phyloP scores from a whole-genome alignment of 2,113 vertebrate species.

The Saguinus midas region DNA sequence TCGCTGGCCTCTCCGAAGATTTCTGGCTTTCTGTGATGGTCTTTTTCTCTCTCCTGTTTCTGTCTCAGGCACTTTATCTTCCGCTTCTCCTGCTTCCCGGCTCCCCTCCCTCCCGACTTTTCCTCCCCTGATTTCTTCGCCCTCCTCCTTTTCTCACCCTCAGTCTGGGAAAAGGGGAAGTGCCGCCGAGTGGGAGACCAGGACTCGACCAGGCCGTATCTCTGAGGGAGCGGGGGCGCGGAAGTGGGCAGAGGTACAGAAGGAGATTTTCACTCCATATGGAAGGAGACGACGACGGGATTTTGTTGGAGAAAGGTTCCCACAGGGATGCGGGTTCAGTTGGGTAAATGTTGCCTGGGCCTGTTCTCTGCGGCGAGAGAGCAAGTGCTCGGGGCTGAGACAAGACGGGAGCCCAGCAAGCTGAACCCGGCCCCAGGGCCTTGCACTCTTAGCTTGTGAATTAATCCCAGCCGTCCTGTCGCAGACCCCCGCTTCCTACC shows the following conservation, averaged over 20 bases:
- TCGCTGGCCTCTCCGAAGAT: background rate
- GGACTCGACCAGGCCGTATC: background rate
- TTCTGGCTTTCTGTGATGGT: background rate
- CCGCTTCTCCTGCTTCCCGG: background rate
- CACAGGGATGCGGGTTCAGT: background rate
- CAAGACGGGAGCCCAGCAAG: background rate
- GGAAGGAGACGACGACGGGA: background rate
- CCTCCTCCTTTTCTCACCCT: background rate
- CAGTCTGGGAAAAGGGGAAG: background rate
- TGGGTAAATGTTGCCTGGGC: background rate
- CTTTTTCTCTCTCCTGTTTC: background rate
- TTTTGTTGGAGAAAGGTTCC: background rate
- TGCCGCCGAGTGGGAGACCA: background rate
- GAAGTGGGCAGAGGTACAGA: background rate
- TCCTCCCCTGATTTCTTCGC: background rate
- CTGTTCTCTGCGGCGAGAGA: background rate
- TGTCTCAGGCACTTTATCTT: background rate
- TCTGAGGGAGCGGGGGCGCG: background rate
- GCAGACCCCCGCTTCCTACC: background rate
- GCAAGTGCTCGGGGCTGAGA: background rate
- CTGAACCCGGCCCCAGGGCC: background rate
- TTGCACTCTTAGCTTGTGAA: background rate
- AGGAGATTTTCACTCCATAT: background rate
- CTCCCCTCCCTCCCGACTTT: background rate
- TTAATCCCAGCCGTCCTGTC: background rate